Evolutionary conservation across 2,113 vertebrate species (phyloP).

Genomic region (Aptenodytes forsteri): DNA sequence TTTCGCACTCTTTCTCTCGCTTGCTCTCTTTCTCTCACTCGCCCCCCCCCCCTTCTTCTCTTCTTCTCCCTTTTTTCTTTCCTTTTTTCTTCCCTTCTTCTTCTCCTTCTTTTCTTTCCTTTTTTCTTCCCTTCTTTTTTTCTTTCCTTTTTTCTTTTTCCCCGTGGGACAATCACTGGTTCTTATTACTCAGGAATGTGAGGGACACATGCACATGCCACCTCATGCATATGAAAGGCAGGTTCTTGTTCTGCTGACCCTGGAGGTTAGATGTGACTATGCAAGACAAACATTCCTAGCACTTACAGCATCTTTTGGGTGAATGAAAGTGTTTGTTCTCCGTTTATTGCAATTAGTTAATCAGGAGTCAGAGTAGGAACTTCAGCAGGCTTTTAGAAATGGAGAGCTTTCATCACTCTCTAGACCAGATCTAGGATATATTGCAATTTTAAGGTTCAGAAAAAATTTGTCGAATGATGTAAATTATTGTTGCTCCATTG

Average conservation of each 20-base stretch:
- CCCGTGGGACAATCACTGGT: slow-evolving; percentile 44
- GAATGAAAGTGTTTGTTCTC: not conserved
- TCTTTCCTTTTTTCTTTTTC: not conserved
- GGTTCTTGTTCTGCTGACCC: slow-evolving; percentile 4
- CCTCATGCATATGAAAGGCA: slow-evolving; percentile 50
- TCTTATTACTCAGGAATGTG: slow-evolving; percentile 69
- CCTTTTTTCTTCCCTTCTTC: too few species aligned
- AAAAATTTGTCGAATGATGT: not conserved
- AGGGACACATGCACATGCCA: slow-evolving; percentile 22
- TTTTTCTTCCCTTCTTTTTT: not conserved
- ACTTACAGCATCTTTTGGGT: not conserved
- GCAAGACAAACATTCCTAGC: not conserved
- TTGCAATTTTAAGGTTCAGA: not conserved
- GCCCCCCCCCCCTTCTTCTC: too few species aligned
- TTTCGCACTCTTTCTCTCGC: too few species aligned
- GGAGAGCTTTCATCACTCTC: not conserved
- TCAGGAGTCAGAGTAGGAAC: not conserved
- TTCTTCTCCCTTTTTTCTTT: too few species aligned
- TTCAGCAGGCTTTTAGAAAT: not conserved
- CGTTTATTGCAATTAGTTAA: not conserved
- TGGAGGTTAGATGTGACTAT: slow-evolving; percentile 28
- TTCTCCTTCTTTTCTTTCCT: too few species aligned
- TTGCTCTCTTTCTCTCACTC: too few species aligned
- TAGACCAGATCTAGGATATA: not conserved
- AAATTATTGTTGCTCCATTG: not conserved